These are phyloP conservation scores for Pedicia rivosa DNA, from an alignment of 2,888 invertebrate species.

Conservation along the genomic window DNA sequence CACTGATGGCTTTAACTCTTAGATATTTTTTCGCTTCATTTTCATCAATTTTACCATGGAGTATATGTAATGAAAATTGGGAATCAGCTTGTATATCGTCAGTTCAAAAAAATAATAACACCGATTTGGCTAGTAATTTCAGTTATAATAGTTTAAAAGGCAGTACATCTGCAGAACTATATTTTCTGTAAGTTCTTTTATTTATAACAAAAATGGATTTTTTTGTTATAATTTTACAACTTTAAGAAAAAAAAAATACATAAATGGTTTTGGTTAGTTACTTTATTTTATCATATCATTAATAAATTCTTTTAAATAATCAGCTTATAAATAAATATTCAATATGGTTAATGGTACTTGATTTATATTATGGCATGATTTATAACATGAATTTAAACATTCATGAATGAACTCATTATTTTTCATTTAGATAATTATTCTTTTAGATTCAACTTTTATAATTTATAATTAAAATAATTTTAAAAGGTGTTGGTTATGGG, in stretches of 20 bases:
- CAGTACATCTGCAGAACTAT: conserved; percentile 27
- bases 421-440: too few species aligned
- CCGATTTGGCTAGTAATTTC: neutral
- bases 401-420: neutral
- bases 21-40: conserved; percentile 47
- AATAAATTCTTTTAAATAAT: too few species aligned
- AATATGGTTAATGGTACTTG: too few species aligned
- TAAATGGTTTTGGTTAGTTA: too few species aligned
- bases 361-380: too few species aligned
- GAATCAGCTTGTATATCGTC: conserved; percentile 30
- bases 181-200: conserved; percentile 29
- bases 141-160: neutral
- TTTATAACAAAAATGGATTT: neutral
- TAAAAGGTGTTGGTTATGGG: conserved; percentile 38
- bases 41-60: conserved; percentile 42
- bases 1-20: conserved; percentile 46
- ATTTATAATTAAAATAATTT: neutral
- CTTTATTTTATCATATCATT: too few species aligned
- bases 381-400: too few species aligned
- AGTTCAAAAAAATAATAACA: conserved; percentile 16
- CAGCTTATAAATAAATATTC: too few species aligned
- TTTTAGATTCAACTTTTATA: too few species aligned
- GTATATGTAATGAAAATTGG: conserved; percentile 39
- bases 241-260: too few species aligned
- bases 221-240: neutral